Base-by-base conservation (phyloP, 2,113 vertebrate genomes). In the Pygathrix nemaeus region DNA sequence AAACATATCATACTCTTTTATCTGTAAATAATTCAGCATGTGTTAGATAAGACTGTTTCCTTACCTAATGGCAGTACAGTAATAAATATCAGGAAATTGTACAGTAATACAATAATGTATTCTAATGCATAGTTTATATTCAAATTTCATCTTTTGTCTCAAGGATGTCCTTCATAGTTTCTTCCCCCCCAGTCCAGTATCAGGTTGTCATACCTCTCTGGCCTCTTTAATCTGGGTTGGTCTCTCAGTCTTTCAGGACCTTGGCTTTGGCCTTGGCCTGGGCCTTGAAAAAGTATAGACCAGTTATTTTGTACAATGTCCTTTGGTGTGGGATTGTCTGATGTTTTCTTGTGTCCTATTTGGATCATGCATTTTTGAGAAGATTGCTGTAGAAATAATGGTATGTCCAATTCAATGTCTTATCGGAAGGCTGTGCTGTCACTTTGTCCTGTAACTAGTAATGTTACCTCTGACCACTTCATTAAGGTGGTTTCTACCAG, bases 381-480 rank as follows among this genome's bases (percentile, higher is more conserved):
- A 68, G 85, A 79, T 5, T n/a, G 8, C 11, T 82, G 6, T 16
- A 4, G 79, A 27, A 40, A 25, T n/a, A 61, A 30, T 1, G 2
- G 3, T 12, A 18, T 40, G 40, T 35, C 17, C 1, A 0, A 43
- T 35, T 75, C 38, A 21, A 32, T 11, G 11, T 35, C 0, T 0
- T 50, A 2, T n/a, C 32, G 50, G 57, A 50, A 79, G 48, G 64
- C 14, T 10, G 0, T 14, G 55, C 17, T 11, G 20, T 40, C 70
- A 1, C 1, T 12, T 40, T 25, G 25, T 23, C 52, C 68, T 6
- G 0, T 20, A 12, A 6, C 32, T 32, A 23, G 25, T 30, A 45
- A 6, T 50, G 52, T 23, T 3, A 40, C 35, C 35, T 73, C 30
- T 9, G 32, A 80, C 52, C 13, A 4, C 70, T 7, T n/a, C 7